Evolutionary conservation across 1,140 invertebrate genomes (phyloP).

Genomic region (Euglossa dilemma): DNA sequence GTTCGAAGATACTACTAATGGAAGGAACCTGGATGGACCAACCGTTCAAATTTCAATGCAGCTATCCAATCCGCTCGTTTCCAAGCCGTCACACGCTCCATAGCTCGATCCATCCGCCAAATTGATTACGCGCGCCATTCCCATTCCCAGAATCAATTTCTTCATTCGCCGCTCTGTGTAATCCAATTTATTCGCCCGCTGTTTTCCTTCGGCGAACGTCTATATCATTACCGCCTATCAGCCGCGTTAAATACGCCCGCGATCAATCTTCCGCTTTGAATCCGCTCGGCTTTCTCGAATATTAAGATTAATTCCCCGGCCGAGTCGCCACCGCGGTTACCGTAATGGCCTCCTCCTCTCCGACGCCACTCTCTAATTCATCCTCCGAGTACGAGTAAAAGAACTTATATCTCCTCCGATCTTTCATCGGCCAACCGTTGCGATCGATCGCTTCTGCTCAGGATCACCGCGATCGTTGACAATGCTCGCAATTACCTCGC

Average conservation of each 20-base stretch:
- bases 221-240: constrained; percentile 7
- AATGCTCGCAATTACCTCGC: too few species aligned
- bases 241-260: not conserved
- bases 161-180: not conserved
- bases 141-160: not conserved
- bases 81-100: too few species aligned
- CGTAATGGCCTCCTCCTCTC: not conserved
- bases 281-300: not conserved
- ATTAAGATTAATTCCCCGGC: constrained; percentile 24
- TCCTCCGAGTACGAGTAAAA: too few species aligned
- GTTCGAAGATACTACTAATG: constrained; percentile 13
- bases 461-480: too few species aligned
- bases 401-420: not conserved
- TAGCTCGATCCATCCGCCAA: not conserved
- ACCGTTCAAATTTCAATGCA: not conserved
- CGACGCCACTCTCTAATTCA: not conserved
- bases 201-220: not conserved
- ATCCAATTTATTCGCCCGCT: constrained; percentile 4
- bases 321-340: not conserved
- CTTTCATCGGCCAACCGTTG: not conserved
- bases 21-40: not conserved
- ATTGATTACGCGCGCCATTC: not conserved
- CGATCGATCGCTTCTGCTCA: too few species aligned
- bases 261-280: not conserved
- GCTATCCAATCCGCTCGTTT: not conserved